Evolutionary conservation across 2,113 vertebrate genomes (phyloP).

Genomic region (Neomonachus schauinslandi): DNA sequence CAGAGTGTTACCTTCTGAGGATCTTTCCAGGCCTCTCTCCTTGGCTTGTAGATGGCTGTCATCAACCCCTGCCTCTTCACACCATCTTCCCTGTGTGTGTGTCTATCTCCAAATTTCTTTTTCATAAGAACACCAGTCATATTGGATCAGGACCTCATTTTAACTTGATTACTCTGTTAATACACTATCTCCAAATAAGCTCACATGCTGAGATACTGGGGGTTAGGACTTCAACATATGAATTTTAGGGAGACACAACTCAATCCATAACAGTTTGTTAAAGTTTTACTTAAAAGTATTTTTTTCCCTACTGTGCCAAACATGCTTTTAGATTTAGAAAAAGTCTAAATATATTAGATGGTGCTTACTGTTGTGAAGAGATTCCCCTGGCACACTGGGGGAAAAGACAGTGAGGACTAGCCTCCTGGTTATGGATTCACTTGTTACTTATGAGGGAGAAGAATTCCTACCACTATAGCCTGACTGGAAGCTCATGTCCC

Average conservation of each 20-base stretch:
- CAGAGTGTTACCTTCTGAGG: not conserved
- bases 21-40: not conserved
- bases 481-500: not conserved
- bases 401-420: not conserved
- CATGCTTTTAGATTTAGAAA: not conserved
- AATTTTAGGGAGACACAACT: not conserved
- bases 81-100: not conserved
- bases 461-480: not conserved
- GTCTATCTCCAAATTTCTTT: not conserved
- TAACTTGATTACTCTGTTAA: not conserved
- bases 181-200: not conserved
- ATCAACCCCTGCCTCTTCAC: not conserved
- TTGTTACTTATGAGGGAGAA: not conserved
- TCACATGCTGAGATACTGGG: not conserved
- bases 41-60: not conserved
- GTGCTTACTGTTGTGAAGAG: not conserved
- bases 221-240: not conserved
- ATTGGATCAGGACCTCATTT: not conserved
- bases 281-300: not conserved
- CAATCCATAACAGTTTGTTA: not conserved
- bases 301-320: not conserved
- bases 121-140: not conserved
- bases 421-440: not conserved
- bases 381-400: not conserved
- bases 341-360: not conserved